Percentiles rank a stretch among this genome's conserved stretches.
These are phyloP conservation scores for Spodoptera exigua DNA, from an alignment of 2,888 invertebrate genomes.

Conservation along the genomic window DNA sequence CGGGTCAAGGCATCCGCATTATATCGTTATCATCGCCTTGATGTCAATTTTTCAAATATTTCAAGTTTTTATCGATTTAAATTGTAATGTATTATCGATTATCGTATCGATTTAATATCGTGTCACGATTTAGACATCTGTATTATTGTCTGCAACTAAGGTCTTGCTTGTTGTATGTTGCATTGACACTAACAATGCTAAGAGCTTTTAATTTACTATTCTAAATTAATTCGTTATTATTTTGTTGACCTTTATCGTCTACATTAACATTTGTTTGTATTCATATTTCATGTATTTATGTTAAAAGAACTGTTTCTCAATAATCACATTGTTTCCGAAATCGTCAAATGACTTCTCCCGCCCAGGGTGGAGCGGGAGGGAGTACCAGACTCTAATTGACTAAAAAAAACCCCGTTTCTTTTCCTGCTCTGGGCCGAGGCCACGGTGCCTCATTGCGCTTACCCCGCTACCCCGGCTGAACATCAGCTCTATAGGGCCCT, in stretches of 20 bases:
- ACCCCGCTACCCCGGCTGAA: too few relatives aligned
- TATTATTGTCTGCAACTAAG: slow-evolving; percentile 49
- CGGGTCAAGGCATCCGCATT: slow-evolving; percentile 64
- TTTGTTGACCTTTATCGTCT: slow-evolving; percentile 15
- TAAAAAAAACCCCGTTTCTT: too few relatives aligned
- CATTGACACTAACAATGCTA: slow-evolving; percentile 24
- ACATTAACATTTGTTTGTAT: background rate
- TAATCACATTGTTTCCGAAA: too few relatives aligned
- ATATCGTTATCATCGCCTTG: slow-evolving; percentile 62
- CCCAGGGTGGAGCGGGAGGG: too few relatives aligned
- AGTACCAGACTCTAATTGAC: too few relatives aligned
- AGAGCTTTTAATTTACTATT: slow-evolving; percentile 21
- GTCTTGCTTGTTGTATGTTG: slow-evolving; percentile 30
- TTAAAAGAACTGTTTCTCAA: too few relatives aligned
- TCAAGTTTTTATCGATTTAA: slow-evolving; percentile 58
- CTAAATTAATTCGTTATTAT: slow-evolving; percentile 25
- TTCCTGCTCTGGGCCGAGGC: too few relatives aligned
- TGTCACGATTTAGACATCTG: slow-evolving; percentile 59
- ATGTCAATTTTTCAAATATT: slow-evolving; percentile 68
- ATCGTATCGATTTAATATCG: slow-evolving; percentile 56
- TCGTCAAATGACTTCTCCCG: too few relatives aligned
- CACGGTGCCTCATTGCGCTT: too few relatives aligned
- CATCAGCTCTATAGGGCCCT: too few relatives aligned
- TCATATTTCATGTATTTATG: too few relatives aligned
- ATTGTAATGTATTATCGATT: slow-evolving; percentile 55